Base-by-base conservation (phyloP, 1,140 invertebrate species). In the Halesus radiatus region DNA sequence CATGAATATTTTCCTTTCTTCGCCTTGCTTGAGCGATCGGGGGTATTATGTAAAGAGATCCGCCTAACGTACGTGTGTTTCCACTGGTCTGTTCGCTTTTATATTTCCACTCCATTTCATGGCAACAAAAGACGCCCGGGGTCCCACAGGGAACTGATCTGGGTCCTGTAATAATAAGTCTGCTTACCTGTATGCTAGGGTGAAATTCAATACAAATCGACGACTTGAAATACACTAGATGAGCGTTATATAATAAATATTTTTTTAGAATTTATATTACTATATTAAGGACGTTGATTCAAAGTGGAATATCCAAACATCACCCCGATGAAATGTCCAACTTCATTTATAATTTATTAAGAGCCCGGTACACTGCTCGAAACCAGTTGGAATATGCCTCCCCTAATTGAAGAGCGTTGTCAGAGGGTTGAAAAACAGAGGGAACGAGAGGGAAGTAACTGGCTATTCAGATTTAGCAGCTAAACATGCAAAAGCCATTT, bases 101-200 rank as follows among this genome's bases (percentile, higher is more conserved):
- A 66, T 29, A 66, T 66, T 66, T 66, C 62, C 62, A 26, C 22
- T 66, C 29, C 62, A 66, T 66, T 66, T 66, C 62, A 66, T 32
- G 22, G 22, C 62, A 32, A 66, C 62, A 66, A 66, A 64, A 29
- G 23, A 26, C 22, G 23, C 62, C 29, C 62, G 62, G 62, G 62
- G 29, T 60, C 23, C 22, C 62, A 7, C 23, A 66, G 29, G 62
- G 62, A 66, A 26, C 62, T n/a, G 62, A 66, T 26, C 62, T 13
- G 16, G 62, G 62, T 22, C n/a, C 62, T 37, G 62, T 66, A 66
- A 66, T 66, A 26, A 66, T 66, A 66, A 66, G 22, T 7, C 26
- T 26, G 62, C 29, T 22, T 66, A 66, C 62, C 62, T 66, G 29
- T 66, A 26, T 66, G 62, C 32, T 66, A n/a, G 29, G 62, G 26